Evolutionary conservation across 2,888 invertebrate species (phyloP).

Genomic region (Desoria tigrina): DNA sequence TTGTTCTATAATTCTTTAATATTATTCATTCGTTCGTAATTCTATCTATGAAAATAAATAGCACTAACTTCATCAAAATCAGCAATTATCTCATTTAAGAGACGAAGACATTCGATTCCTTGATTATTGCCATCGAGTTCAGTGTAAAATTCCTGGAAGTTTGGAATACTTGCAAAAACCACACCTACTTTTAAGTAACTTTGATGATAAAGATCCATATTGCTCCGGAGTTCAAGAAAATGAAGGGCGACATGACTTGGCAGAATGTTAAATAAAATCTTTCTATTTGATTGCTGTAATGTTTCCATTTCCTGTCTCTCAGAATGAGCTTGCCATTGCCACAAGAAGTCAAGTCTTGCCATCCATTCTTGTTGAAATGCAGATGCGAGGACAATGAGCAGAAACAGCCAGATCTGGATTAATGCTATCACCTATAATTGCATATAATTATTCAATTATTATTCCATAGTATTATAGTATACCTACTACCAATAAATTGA

Average conservation of each 20-base stretch:
- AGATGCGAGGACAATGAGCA: conserved; percentile 76
- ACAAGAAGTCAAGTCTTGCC: conserved; percentile 64
- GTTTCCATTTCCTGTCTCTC: conserved; percentile 92
- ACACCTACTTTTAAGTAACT: conserved; percentile 88
- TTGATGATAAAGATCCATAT: conserved; percentile 92
- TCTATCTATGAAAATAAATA: no score
- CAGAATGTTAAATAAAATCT: conserved; percentile 84
- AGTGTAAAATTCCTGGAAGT: conserved; percentile 91
- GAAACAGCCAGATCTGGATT: conserved; percentile 78
- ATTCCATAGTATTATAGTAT: not conserved
- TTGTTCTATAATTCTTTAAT: no score
- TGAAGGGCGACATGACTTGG: conserved; percentile 90
- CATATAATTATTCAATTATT: not conserved
- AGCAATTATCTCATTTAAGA: conserved; percentile 88
- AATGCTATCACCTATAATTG: conserved; percentile 71
- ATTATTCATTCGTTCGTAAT: conserved; percentile 9
- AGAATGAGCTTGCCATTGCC: conserved; percentile 73
- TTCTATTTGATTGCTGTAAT: conserved; percentile 82
- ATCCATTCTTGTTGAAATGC: conserved; percentile 74
- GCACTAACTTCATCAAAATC: conserved; percentile 82
- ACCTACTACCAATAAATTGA: not conserved
- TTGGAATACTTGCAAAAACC: conserved; percentile 88
- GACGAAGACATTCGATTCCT: conserved; percentile 81
- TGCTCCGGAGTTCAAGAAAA: conserved; percentile 83
- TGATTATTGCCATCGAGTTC: conserved; percentile 90